A percentile compares a stretch with the other conserved stretches of the same genome.
Conservation (phyloP, 2,888 invertebrate species). For the Zhuqinia jingwanae region DNA sequence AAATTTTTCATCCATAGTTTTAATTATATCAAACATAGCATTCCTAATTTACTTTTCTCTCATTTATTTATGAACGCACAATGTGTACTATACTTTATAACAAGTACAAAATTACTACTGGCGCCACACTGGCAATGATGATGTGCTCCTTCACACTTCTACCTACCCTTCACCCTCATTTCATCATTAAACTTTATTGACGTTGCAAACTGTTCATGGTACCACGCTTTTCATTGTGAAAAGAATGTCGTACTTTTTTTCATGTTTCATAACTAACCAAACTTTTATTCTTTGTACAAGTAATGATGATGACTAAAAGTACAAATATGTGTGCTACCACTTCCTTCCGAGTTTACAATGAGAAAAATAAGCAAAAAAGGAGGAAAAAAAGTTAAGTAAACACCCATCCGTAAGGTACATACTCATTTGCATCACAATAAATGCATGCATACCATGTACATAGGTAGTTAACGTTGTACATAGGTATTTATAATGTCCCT, state of each 20-base stretch:
- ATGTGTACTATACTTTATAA: too few species aligned
- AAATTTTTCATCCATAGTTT: too few species aligned
- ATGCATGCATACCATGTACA: too few species aligned
- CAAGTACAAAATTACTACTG: background rate
- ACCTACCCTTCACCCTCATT: too few species aligned
- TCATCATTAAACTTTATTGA: constrained; percentile 33
- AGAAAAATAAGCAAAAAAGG: background rate
- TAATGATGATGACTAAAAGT: background rate
- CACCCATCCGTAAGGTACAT: too few species aligned
- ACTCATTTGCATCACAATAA: too few species aligned
- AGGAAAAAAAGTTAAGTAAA: background rate
- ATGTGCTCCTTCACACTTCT: background rate
- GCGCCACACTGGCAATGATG: background rate
- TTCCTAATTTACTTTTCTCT: too few species aligned
- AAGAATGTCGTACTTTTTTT: background rate
- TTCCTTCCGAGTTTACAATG: background rate
- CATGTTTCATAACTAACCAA: background rate
- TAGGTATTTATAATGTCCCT: too few species aligned
- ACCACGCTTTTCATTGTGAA: background rate
- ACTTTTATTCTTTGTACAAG: background rate
- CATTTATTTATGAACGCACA: too few species aligned
- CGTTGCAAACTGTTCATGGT: background rate
- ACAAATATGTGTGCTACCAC: background rate
- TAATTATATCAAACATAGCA: too few species aligned
- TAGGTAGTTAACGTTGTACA: too few species aligned